phyloP scores from a whole-genome alignment of 2,113 vertebrate species.

The Chloropsis hardwickii region DNA sequence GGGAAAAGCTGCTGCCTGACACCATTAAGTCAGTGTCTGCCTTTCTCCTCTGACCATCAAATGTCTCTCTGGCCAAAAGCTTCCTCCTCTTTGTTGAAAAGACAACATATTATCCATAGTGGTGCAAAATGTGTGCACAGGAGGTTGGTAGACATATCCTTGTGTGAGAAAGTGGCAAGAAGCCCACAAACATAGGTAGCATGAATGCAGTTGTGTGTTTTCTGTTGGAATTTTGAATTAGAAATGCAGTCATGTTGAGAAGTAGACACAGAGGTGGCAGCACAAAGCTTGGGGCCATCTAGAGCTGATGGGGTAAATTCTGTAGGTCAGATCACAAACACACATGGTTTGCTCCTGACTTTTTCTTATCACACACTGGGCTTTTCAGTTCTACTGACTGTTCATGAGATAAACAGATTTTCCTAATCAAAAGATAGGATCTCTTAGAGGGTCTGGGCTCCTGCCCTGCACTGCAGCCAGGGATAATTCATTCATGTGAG shows the following conservation, averaged over 20 bases:
- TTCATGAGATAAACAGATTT: background rate
- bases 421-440: background rate
- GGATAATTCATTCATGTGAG: background rate
- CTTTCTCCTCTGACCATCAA: background rate
- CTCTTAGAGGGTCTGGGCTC: background rate
- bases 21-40: background rate
- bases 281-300: background rate
- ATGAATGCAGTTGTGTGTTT: background rate
- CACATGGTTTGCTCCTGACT: background rate
- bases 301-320: background rate
- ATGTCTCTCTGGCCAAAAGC: background rate
- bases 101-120: accelerated
- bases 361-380: background rate
- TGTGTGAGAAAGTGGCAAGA: background rate
- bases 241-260: background rate
- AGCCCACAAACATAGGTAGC: background rate
- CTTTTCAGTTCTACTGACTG: background rate
- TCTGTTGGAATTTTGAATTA: background rate
- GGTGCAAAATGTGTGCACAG: accelerated
- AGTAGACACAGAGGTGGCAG: background rate
- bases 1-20: background rate
- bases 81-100: background rate
- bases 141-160: background rate
- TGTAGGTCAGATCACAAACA: too few species aligned
- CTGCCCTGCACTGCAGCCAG: background rate